phyloP scores from a whole-genome alignment of 1,140 invertebrate genomes.

The Episyrphus balteatus region DNA sequence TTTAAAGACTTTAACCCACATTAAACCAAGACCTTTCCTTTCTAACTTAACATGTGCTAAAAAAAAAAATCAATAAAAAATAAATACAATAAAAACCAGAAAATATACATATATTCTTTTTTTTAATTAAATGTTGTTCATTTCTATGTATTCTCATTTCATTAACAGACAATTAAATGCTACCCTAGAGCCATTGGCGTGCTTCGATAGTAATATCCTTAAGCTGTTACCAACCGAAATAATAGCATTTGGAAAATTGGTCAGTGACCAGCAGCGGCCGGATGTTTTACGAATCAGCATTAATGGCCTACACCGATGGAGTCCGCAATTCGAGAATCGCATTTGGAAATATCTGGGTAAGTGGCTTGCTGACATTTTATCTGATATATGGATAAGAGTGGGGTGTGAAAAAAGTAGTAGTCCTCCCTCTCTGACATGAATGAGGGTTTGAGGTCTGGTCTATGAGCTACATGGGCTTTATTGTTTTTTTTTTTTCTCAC shows the following conservation, averaged over 20 bases:
- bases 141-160: neutral
- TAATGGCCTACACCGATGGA: constrained; percentile 34
- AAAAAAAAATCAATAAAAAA: too few species aligned
- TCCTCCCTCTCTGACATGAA: too few species aligned
- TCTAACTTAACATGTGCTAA: too few species aligned
- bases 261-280: constrained; percentile 16
- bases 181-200: constrained; percentile 25
- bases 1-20: too few species aligned
- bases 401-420: too few species aligned
- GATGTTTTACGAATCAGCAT: constrained; percentile 30
- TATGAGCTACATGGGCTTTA: too few species aligned
- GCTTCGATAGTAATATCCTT: constrained; percentile 33
- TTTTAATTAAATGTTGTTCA: neutral
- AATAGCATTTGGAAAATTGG: constrained; percentile 36
- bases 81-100: too few species aligned
- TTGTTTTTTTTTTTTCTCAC: too few species aligned
- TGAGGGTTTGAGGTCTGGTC: too few species aligned
- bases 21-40: too few species aligned
- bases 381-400: too few species aligned
- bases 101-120: neutral
- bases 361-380: constrained; percentile 1
- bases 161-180: constrained; percentile 28
- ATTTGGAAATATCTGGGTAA: constrained; percentile 37
- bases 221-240: constrained; percentile 34
- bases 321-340: constrained; percentile 31